Evolutionary conservation across 2,113 vertebrate species (phyloP).

Genomic region (Ceyx margarethae): DNA sequence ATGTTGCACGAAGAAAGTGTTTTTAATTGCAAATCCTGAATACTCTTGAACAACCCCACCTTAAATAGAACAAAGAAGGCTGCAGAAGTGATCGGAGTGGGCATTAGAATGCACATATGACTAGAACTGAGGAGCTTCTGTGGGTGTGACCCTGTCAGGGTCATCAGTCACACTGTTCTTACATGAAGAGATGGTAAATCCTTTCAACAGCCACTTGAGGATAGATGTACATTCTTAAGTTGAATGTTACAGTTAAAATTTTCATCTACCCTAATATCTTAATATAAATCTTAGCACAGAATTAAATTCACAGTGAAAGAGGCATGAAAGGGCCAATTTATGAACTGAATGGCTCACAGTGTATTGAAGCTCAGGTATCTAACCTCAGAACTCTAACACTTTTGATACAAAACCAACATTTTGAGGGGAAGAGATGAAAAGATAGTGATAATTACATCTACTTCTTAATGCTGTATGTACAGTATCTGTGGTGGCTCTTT

Average conservation of each 20-base stretch:
- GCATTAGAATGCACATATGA: background rate
- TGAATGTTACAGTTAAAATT: background rate
- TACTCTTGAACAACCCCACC: background rate
- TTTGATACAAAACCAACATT: background rate
- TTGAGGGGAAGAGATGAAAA: background rate
- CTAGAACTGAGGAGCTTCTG: background rate
- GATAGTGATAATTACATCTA: background rate
- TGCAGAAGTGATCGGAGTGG: background rate
- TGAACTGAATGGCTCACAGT: rapidly evolving
- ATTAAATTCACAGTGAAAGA: background rate
- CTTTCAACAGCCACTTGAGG: background rate
- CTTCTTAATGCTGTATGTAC: background rate
- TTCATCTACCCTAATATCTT: background rate
- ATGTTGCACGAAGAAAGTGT: background rate
- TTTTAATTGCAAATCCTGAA: background rate
- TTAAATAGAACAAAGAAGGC: background rate
- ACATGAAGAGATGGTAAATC: background rate
- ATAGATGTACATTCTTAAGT: background rate
- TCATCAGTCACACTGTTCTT: background rate
- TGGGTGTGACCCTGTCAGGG: background rate
- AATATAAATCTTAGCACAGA: background rate
- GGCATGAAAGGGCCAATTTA: background rate
- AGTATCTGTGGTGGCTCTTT: background rate
- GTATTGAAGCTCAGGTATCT: background rate
- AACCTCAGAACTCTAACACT: background rate